phyloP scores from a whole-genome alignment of 92 coral and sea anemone species.

The Porites cylindrica region DNA sequence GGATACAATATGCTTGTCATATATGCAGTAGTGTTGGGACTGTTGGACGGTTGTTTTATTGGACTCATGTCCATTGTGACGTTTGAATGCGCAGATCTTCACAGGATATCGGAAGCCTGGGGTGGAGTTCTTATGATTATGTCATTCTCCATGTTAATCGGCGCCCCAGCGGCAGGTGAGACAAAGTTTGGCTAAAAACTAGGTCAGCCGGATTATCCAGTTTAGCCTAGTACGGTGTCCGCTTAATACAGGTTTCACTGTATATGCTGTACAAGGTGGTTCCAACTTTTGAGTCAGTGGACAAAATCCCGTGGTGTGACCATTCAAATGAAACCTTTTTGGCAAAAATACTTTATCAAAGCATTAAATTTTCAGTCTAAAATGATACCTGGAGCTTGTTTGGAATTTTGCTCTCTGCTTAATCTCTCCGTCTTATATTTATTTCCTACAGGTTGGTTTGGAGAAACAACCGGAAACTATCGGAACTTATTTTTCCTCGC shows the following conservation, averaged over 20 bases:
- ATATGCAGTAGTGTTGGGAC: constrained; percentile 83
- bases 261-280: no score
- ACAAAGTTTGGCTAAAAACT: neutral
- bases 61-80: constrained; percentile 99
- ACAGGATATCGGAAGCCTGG: constrained; percentile 94
- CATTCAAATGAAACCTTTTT: no score
- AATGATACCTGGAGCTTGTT: neutral
- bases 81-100: constrained; percentile 85
- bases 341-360: no score
- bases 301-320: no score
- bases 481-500: constrained; percentile 83
- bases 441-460: constrained; percentile 85
- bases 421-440: neutral
- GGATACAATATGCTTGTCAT: constrained; percentile 87
- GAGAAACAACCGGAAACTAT: constrained; percentile 80
- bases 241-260: neutral
- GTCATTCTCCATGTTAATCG: constrained; percentile 93
- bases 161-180: constrained; percentile 96
- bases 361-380: no score
- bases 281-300: no score
- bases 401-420: neutral
- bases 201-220: neutral
- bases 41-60: constrained; percentile 92
- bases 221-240: neutral
- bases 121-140: constrained; percentile 92